A percentile compares a stretch with the other conserved stretches of the same genome.
These are phyloP conservation scores for Phalacrocorax aristotelis DNA, from an alignment of 2,113 vertebrate genomes.

Conservation along the genomic window DNA sequence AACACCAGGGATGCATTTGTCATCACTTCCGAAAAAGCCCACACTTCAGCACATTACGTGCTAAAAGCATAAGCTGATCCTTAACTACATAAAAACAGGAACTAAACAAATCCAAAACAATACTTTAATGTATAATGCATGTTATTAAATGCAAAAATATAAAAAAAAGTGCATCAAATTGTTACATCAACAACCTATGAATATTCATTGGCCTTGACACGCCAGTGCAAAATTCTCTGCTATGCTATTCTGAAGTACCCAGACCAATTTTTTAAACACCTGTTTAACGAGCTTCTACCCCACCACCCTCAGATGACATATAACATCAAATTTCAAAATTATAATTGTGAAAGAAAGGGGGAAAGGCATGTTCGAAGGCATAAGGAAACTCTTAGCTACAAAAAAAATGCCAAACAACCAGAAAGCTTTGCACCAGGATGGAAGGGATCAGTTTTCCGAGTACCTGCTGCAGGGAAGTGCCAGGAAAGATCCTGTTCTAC, in stretches of 20 bases:
- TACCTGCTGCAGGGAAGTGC: not conserved
- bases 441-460: not conserved
- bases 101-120: not conserved
- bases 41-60: not conserved
- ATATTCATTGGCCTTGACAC: not conserved
- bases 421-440: not conserved
- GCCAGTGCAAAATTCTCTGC: not conserved
- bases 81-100: conserved; percentile 1
- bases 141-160: not conserved
- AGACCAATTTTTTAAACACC: not conserved
- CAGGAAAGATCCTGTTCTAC: not conserved
- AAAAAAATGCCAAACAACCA: not conserved
- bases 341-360: not conserved
- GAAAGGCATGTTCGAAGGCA: not conserved
- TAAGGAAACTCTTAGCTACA: not conserved
- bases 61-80: conserved; percentile 34
- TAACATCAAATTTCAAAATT: not conserved
- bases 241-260: not conserved
- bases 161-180: not conserved
- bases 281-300: not conserved
- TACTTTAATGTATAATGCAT: not conserved
- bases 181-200: not conserved
- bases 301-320: not conserved
- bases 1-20: conserved; percentile 34
- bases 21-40: not conserved